Evolutionary conservation across 2,888 invertebrate genomes (phyloP), one percentile per base, ranked within the genome.

Genomic region (Oeneis ivallda): DNA sequence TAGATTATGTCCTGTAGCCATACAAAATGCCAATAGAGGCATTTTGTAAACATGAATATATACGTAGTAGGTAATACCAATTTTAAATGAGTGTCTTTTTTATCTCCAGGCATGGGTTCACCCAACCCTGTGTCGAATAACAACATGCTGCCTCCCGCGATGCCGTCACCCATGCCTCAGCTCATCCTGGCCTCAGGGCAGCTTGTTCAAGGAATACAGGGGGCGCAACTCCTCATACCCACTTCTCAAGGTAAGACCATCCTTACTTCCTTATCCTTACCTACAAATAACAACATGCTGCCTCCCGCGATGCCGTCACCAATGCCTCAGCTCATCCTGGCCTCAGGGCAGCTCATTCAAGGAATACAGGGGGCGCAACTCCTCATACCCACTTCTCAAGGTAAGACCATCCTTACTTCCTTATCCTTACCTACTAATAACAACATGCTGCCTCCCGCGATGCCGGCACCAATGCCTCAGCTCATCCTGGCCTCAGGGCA

Each of bases 371-470:
- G 97, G 13, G 97, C 98, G 56, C 98, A 98, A 83, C 94, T 98
- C 66, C 94, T 98, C 77, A 98, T 98, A 91, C 98, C 98, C 61
- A 98, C 98, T 64, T 97, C 98, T 70, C 97, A 98, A 94, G 98
- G 98, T 97, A 89, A 39, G 19, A 56, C 7, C 41, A 17, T 17
- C 15, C 13, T 15, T 41, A 52, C 15, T 6, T 11, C 37, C 37
- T 37, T 1, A n/a, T n/a, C n/a, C 32, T 34, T 2, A 5, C 32
- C 32, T 6, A 34, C 85, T 7, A 90, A 87, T 75, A 90, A 92
- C 84, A 92, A 93, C 85, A 93, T 93, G 93, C 87, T 93, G 79
- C 92, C 93, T 74, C 92, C 93, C 80, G 93, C 93, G 73, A 92
- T 94, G 87, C 93, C 95, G 63, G 94, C 95, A 67, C 94, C 95